Evolutionary conservation across 2,797 vertebrate species (phyloP).

Genomic region (Helicolenus hilgendorfi): DNA sequence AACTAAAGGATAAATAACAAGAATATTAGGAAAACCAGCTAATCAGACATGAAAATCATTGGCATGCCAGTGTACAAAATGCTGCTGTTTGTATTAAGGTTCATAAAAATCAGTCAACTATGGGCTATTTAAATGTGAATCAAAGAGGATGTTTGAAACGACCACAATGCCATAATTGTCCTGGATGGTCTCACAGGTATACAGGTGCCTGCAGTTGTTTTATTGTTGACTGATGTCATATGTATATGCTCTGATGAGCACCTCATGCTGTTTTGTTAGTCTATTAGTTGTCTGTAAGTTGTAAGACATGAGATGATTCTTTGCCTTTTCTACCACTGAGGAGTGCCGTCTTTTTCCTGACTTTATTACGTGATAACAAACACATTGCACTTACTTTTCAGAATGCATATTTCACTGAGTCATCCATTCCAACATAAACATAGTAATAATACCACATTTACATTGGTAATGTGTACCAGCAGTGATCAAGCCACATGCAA

Average conservation of each 20-base stretch:
- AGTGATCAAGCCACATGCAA: neutral
- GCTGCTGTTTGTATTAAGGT: neutral
- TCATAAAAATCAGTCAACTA: neutral
- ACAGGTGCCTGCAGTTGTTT: neutral
- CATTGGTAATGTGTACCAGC: too few relatives aligned
- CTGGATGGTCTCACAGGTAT: neutral
- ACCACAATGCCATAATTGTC: neutral
- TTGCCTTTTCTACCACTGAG: too few relatives aligned
- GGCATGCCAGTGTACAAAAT: neutral
- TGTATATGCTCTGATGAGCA: neutral
- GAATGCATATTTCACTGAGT: too few relatives aligned
- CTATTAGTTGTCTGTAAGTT: neutral
- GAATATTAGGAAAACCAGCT: neutral
- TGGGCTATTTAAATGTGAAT: neutral
- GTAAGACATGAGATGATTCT: neutral
- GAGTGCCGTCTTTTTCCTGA: neutral
- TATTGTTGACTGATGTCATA: neutral
- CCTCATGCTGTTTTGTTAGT: neutral
- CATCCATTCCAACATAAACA: too few relatives aligned
- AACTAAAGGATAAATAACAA: neutral
- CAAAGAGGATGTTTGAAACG: slow-evolving; percentile 15
- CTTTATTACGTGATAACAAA: neutral
- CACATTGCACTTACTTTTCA: neutral
- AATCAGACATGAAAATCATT: neutral
- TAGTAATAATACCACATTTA: too few relatives aligned